Conservation (phyloP, 2,113 vertebrate genomes). For the Promerops cafer region DNA sequence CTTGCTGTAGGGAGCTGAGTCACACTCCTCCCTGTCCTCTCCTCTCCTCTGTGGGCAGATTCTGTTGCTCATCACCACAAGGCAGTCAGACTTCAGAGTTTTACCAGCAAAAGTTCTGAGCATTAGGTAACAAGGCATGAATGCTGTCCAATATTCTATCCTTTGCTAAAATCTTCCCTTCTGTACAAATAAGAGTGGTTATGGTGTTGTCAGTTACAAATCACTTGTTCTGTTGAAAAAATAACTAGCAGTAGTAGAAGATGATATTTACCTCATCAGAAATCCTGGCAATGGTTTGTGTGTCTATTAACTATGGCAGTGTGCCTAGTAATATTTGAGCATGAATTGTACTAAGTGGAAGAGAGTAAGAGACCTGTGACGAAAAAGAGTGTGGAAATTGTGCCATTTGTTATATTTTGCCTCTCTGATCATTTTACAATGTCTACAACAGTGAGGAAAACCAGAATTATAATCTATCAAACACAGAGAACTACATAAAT, state of each 20-base stretch:
- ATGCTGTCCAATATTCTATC: neutral
- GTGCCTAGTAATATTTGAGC: neutral
- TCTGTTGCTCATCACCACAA: neutral
- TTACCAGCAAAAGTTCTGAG: neutral
- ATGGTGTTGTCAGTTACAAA: neutral
- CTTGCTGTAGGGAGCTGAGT: neutral
- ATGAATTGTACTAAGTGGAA: neutral
- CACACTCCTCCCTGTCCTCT: neutral
- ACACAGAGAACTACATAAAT: neutral
- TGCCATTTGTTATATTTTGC: neutral
- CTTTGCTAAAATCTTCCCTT: neutral
- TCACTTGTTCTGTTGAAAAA: neutral
- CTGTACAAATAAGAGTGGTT: neutral
- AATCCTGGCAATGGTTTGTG: neutral
- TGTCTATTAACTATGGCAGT: neutral
- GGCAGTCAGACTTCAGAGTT: neutral
- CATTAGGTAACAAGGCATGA: neutral
- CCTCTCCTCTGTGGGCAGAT: neutral
- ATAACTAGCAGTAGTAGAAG: neutral
- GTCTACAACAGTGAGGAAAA: neutral
- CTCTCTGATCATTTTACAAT: neutral
- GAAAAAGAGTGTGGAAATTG: neutral
- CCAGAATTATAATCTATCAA: neutral
- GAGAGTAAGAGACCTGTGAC: neutral
- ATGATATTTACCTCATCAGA: neutral